Base-by-base conservation (phyloP, 2,113 vertebrate species). In the Aspiorhynchus laticeps region DNA sequence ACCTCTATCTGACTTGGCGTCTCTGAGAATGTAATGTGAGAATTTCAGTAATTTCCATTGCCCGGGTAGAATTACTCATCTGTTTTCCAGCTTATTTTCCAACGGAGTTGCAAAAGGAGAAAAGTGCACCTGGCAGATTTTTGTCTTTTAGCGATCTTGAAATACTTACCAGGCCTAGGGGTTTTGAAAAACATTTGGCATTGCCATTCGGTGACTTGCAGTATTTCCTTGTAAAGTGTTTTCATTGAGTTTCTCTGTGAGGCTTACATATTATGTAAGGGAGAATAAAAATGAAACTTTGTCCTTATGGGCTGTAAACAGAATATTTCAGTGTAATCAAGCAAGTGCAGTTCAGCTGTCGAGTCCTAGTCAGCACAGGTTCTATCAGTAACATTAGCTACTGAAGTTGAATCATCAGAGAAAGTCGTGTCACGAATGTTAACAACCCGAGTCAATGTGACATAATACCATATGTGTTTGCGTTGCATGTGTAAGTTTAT, bases 241-340 rank as follows among this genome's bases (percentile, higher is more conserved):
- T 19, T 59, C 14, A 31, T 19, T 31, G 51, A 28, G 61, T 53
- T 69, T 8, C 46, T 71, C 2, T 79, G n/a, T 19, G 41, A 74
- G 69, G 88, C 89, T 90, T 91, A 89, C 59, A 87, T 88, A 33
- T 91, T 92, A 90, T 76, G 41, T 65, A 91, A 91, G 9, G 0
- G 21, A 76, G 86, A 83, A 73, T 82, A 61, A 85, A 88, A 84
- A 51, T 61, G 53, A 89, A 87, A 85, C 86, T 81, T 86, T 87
- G 81, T 87, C 79, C 56, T 84, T 51, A 59, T 86, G 69, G 38
- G n/a, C 36, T 80, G 33, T 86, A 38, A 69, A 86, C 61, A 5
- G 46, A 31, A 28, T 28, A 26, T 28, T 63, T 43, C 2, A 7
- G 76, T 51, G 26, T 21, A 24, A 19, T 31, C 48, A 24, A 31